Percentiles rank a stretch among this genome's conserved stretches.
These are phyloP conservation scores for Prinia subflava DNA, from an alignment of 2,113 vertebrate species.

Conservation along the genomic window DNA sequence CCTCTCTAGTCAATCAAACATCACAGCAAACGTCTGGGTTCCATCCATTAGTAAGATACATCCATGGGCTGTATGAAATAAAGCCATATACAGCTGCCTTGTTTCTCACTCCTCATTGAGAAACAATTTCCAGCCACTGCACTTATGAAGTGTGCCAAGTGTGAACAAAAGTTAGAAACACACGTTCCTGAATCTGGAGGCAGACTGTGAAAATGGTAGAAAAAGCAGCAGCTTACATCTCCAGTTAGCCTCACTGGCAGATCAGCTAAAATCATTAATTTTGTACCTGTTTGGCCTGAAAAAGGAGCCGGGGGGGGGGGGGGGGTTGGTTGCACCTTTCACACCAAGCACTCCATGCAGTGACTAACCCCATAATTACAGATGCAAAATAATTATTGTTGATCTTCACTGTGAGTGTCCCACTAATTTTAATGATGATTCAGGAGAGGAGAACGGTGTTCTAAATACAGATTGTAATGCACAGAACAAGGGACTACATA, in stretches of 20 bases:
- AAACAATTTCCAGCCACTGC: neutral
- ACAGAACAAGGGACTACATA: neutral
- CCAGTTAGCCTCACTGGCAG: neutral
- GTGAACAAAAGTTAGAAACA: neutral
- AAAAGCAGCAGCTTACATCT: neutral
- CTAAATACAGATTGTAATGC: neutral
- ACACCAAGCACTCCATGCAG: neutral
- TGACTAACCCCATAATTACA: neutral
- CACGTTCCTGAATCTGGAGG: neutral
- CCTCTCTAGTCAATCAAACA: neutral
- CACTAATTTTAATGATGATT: neutral
- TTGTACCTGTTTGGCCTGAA: neutral
- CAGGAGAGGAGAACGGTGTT: neutral
- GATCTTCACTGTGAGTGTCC: neutral
- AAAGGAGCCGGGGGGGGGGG: neutral
- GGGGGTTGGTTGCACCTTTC: neutral
- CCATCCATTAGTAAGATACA: neutral
- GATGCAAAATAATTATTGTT: neutral
- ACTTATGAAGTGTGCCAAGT: neutral
- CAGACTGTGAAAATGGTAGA: neutral
- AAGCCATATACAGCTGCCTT: neutral
- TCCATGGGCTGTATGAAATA: neutral
- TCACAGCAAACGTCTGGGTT: neutral
- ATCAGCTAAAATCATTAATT: neutral
- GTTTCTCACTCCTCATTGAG: neutral